Evolutionary conservation across 1,140 invertebrate genomes (phyloP).

Genomic region (Zaprionus ornatus): DNA sequence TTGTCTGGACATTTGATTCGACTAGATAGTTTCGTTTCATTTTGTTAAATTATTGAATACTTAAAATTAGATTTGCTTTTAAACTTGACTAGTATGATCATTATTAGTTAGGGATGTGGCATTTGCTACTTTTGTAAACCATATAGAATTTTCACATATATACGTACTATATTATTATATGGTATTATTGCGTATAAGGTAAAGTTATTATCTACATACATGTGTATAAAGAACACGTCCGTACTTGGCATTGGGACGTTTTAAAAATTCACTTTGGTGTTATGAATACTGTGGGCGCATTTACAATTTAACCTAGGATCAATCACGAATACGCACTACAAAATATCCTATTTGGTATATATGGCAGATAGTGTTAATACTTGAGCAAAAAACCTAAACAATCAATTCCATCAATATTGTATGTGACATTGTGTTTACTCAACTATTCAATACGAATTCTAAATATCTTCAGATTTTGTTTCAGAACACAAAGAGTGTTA

Average conservation of each 20-base stretch:
- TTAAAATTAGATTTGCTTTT: constrained; percentile 44
- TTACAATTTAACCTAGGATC: constrained; percentile 21
- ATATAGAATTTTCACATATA: constrained; percentile 43
- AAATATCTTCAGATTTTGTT: background rate
- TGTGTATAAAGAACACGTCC: constrained; percentile 57
- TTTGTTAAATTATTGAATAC: constrained; percentile 16
- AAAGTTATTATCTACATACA: constrained; percentile 9
- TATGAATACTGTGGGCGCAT: constrained; percentile 58
- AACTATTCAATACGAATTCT: background rate
- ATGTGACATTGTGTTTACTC: constrained; percentile 10
- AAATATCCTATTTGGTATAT: constrained; percentile 18
- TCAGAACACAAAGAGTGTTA: constrained; percentile 1
- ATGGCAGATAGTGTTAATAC: constrained; percentile 34
- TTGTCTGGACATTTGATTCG: constrained; percentile 68
- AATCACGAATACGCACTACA: constrained; percentile 11
- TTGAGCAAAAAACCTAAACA: constrained; percentile 36
- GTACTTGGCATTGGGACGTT: constrained; percentile 28
- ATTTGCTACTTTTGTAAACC: constrained; percentile 45
- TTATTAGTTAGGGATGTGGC: constrained; percentile 36
- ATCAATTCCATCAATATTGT: constrained; percentile 41
- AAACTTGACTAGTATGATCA: constrained; percentile 43
- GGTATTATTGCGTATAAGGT: background rate
- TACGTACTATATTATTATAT: constrained; percentile 16
- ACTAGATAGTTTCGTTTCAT: constrained; percentile 22
- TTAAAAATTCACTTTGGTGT: constrained; percentile 69